Conservation (phyloP, 2,888 invertebrate genomes). For the Creontiades dilutus region DNA sequence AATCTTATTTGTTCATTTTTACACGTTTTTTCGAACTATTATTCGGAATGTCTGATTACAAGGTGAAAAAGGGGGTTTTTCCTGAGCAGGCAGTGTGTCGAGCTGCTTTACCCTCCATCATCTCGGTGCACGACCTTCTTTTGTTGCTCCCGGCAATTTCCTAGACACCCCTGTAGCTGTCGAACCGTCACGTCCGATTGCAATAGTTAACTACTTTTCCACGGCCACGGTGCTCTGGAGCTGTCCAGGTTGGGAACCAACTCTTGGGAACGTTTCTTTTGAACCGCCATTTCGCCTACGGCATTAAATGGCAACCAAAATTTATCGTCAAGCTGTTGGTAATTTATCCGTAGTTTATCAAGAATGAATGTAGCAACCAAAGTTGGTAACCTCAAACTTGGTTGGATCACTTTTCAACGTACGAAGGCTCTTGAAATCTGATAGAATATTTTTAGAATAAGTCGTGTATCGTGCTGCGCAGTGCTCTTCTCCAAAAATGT, state of each 20-base stretch:
- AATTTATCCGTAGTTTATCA: too few species aligned
- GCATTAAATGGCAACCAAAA: too few species aligned
- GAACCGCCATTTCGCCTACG: too few species aligned
- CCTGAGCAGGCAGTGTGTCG: not conserved
- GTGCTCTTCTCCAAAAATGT: too few species aligned
- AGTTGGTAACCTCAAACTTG: too few species aligned
- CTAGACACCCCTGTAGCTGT: slow-evolving; percentile 29
- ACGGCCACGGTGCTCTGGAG: not conserved
- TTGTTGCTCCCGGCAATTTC: slow-evolving; percentile 44
- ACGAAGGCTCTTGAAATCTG: too few species aligned
- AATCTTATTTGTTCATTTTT: too few species aligned
- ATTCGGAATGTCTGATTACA: not conserved
- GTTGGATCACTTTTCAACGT: too few species aligned
- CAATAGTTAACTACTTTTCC: slow-evolving; percentile 59
- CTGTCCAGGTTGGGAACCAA: slow-evolving; percentile 2
- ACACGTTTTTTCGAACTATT: not conserved
- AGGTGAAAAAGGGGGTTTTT: not conserved
- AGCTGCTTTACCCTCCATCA: slow-evolving; percentile 41
- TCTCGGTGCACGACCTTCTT: slow-evolving; percentile 42
- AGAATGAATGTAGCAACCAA: too few species aligned
- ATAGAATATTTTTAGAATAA: too few species aligned
- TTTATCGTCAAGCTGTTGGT: too few species aligned
- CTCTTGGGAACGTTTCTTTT: not conserved
- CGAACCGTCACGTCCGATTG: slow-evolving; percentile 61
- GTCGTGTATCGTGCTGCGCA: too few species aligned